These are phyloP conservation scores for Scaeva pyrastri DNA, from an alignment of 2,888 invertebrate genomes.

Conservation along the genomic window DNA sequence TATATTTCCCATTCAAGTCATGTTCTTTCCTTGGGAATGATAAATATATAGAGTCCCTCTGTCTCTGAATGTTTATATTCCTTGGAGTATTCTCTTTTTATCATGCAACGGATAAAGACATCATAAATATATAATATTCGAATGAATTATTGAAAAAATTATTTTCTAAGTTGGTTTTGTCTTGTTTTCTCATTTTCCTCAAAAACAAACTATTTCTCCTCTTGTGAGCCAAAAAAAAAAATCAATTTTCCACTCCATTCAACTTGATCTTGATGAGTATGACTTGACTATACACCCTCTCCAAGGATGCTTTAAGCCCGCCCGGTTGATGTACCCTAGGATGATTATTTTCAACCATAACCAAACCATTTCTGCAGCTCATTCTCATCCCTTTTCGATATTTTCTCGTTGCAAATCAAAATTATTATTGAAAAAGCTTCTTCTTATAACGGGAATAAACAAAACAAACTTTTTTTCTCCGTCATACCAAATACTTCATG, in stretches of 20 bases:
- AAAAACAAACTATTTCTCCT: constrained; percentile 19
- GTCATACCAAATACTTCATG: constrained; percentile 10
- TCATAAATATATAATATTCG: constrained; percentile 38
- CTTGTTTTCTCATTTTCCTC: neutral
- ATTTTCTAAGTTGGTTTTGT: constrained; percentile 35
- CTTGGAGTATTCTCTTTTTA: constrained; percentile 1
- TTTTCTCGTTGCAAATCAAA: constrained; percentile 62
- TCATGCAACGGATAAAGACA: neutral
- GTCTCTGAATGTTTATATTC: constrained; percentile 4
- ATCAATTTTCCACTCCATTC: constrained; percentile 63
- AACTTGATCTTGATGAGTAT: constrained; percentile 49
- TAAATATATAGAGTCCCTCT: constrained; percentile 5
- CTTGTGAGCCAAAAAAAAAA: constrained; percentile 28
- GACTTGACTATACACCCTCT: too few species aligned
- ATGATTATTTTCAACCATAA: constrained; percentile 14
- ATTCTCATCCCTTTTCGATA: neutral
- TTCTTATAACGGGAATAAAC: constrained; percentile 59
- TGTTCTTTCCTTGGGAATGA: constrained; percentile 2
- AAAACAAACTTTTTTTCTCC: constrained; percentile 37
- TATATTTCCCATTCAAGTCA: constrained; percentile 2
- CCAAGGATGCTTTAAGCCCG: too few species aligned
- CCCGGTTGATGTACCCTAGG: constrained; percentile 10
- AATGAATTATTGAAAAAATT: constrained; percentile 65
- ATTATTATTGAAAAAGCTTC: constrained; percentile 38
- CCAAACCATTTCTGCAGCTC: neutral